Evolutionary conservation across 2,797 vertebrate genomes (phyloP), one percentile per base, ranked within the genome.

Genomic region (Betta splendens): DNA sequence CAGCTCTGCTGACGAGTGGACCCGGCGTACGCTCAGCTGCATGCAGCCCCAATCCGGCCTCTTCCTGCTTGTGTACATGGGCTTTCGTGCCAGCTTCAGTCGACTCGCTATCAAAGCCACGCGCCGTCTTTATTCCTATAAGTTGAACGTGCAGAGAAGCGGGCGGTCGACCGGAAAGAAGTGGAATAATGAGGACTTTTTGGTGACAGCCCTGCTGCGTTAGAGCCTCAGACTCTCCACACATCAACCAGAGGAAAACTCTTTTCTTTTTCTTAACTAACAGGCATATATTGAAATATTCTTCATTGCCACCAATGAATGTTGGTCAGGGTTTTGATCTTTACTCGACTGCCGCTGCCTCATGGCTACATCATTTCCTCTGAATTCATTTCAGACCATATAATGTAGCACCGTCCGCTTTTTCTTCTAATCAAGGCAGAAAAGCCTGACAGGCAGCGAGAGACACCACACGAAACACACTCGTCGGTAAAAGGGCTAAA

Each of bases 161-260:
- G 57, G 40, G 54, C 48, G 57, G 40, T 49, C 9, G 22, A 33
- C 50, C 54, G 66, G 53, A 48, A 60, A 62, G 36, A 73, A 45
- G 47, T 31, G 43, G 38, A 66, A 53, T 75, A 77, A 79, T 78
- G 68, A 83, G 64, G 64, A 73, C 49, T 60, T 69, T n/a, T 72
- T 58, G 56, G 71, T 73, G 57, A 80, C 38, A 68, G 44, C 26
- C 69, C 62, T 22, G 46, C 40, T 72, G 70, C 47, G 55, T 63
- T 71, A 60, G 54, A 70, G 55, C 80, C 31, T 56, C 25, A 33
- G 42, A 44, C 49, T 59, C 17, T 52, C 25, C 36, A 37, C 55
- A 60, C 43, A 57, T 39, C 18, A 64, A 45, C 50, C 28, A 32
- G 53, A 18, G 49, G 22, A 66, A 66, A 61, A 33, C 17, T 22